phyloP scores from a whole-genome alignment of 2,113 vertebrate genomes.

The Urocynchramus pylzowi region DNA sequence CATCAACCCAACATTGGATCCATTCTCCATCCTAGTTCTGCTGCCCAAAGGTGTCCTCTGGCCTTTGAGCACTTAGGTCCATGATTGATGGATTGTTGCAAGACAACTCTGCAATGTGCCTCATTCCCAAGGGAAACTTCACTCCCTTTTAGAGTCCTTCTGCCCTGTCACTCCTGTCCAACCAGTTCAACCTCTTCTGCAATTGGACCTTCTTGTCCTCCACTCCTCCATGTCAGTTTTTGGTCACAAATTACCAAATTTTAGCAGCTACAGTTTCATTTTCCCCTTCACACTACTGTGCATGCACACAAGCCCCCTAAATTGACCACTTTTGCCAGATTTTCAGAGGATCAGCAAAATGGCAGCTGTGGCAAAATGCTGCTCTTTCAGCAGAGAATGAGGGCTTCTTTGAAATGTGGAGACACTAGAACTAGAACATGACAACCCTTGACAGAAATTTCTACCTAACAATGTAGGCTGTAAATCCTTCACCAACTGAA shows the following conservation, averaged over 20 bases:
- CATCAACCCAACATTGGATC: rapidly evolving
- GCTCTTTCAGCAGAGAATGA: background rate
- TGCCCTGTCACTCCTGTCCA: background rate
- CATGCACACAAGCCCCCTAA: background rate
- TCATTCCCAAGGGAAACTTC: background rate
- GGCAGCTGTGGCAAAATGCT: background rate
- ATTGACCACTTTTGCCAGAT: background rate
- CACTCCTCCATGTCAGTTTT: background rate
- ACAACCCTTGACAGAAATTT: background rate
- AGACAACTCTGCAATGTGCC: rapidly evolving
- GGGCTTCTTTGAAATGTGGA: background rate
- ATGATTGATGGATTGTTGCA: rapidly evolving
- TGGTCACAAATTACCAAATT: background rate
- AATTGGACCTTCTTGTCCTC: rapidly evolving
- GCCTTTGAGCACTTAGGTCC: rapidly evolving
- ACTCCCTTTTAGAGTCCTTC: background rate
- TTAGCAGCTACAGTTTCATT: background rate
- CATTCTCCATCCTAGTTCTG: background rate
- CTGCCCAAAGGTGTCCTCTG: background rate
- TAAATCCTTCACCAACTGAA: background rate
- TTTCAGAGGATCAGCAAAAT: background rate
- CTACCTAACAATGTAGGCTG: background rate
- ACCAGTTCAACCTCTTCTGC: background rate
- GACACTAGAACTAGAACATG: background rate
- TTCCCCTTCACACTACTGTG: background rate